phyloP scores from a whole-genome alignment of 2,888 invertebrate genomes.

The Cheilosia variabilis region DNA sequence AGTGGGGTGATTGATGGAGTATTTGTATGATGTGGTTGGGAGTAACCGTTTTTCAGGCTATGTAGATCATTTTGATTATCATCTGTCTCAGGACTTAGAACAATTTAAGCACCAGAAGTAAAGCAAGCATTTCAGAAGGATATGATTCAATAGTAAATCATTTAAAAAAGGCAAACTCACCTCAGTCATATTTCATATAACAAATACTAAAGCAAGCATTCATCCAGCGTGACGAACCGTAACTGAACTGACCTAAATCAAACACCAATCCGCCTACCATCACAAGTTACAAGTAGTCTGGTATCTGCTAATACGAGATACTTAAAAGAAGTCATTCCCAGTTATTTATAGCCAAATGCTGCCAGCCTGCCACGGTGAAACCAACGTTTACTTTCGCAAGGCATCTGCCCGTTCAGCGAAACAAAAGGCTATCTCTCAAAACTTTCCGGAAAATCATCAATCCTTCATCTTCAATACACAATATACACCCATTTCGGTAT shows the following conservation, averaged over 20 bases:
- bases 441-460: conserved; percentile 5
- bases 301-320: neutral
- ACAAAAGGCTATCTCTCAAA: neutral
- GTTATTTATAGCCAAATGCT: neutral
- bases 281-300: no score
- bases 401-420: neutral
- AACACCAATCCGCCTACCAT: neutral
- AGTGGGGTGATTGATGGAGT: neutral
- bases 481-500: conserved; percentile 33
- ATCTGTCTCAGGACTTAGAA: no score
- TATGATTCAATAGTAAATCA: no score
- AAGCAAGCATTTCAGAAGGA: no score
- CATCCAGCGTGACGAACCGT: no score
- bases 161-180: no score
- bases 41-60: no score
- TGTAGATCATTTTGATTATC: no score
- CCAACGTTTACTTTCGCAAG: neutral
- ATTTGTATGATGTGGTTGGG: neutral
- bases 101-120: no score
- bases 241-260: no score
- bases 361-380: neutral
- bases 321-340: neutral
- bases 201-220: no score
- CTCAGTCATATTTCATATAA: no score
- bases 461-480: conserved; percentile 31